Percentiles rank a stretch among this genome's conserved stretches.
Evolutionary conservation across 2,888 invertebrate species (phyloP).

Genomic region (Gnatocerus cornutus): DNA sequence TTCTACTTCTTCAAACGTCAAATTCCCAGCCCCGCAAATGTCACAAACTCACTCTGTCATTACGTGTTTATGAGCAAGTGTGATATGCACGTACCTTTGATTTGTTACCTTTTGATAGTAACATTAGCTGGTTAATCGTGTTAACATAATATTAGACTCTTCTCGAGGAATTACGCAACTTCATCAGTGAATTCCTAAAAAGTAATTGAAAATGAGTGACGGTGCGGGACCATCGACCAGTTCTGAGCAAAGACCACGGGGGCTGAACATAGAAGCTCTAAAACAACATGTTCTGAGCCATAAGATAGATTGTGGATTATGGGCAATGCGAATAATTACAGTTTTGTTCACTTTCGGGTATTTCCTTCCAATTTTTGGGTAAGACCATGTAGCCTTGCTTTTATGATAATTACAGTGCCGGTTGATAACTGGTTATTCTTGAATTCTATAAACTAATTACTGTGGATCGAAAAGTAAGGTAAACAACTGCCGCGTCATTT

Average conservation of each 20-base stretch:
- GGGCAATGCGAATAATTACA: slow-evolving; percentile 89
- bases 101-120: not conserved
- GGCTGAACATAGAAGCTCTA: slow-evolving; percentile 75
- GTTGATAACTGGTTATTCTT: slow-evolving; percentile 40
- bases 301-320: slow-evolving; percentile 90
- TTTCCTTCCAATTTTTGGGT: slow-evolving; percentile 92
- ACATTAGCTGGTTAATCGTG: not conserved
- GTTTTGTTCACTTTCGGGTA: slow-evolving; percentile 89
- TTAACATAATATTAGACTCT: not conserved
- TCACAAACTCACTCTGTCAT: slow-evolving; percentile 32
- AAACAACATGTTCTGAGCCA: slow-evolving; percentile 85
- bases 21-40: slow-evolving; percentile 22
- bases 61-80: slow-evolving; percentile 31
- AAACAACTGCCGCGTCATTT: slow-evolving; percentile 3
- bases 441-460: slow-evolving; percentile 19
- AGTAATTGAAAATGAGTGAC: slow-evolving; percentile 57
- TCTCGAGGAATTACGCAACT: not conserved
- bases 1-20: slow-evolving; percentile 15
- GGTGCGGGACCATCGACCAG: slow-evolving; percentile 49
- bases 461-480: slow-evolving; percentile 9
- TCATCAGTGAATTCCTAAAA: slow-evolving; percentile 7
- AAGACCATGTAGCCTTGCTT: slow-evolving; percentile 65
- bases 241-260: slow-evolving; percentile 66
- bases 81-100: slow-evolving; percentile 16
- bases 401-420: slow-evolving; percentile 31